Percentiles rank a stretch among this genome's conserved stretches.
Conservation (phyloP, 2,888 invertebrate species). For the Ashinkailepas kermadecensis region DNA sequence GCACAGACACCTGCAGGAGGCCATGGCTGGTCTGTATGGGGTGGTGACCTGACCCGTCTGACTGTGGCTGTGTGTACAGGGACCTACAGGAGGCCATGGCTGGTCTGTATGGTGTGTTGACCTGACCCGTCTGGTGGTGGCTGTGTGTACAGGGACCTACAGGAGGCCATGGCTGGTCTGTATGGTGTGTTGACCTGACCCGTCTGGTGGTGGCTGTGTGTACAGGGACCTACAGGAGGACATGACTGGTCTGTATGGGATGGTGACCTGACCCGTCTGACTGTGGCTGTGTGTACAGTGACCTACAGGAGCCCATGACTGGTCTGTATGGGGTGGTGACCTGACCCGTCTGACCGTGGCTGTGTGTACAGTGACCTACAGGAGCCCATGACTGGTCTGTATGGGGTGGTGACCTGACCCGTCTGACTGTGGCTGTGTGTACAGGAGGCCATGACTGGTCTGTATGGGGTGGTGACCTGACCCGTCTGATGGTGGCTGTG, state of each 20-base stretch:
- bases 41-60: constrained; percentile 43
- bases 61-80: constrained; percentile 1
- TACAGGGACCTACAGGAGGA: constrained; percentile 40
- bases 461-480: constrained; percentile 51
- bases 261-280: constrained; percentile 46
- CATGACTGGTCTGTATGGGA: constrained; percentile 54
- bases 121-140: background rate
- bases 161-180: constrained; percentile 50
- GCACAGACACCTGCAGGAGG: constrained; percentile 36
- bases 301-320: constrained; percentile 49
- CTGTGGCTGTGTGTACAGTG: constrained; percentile 21
- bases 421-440: constrained; percentile 34
- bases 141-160: constrained; percentile 29
- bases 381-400: constrained; percentile 51
- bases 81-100: constrained; percentile 49
- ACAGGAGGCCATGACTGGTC: constrained; percentile 49
- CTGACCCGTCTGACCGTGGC: background rate
- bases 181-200: constrained; percentile 56
- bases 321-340: constrained; percentile 53
- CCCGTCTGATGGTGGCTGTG: background rate
- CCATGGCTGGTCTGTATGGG: constrained; percentile 55
- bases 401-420: constrained; percentile 59
- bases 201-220: constrained; percentile 45
- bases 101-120: constrained; percentile 52
- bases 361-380: constrained; percentile 30